Evolutionary conservation across 2,113 vertebrate species (phyloP), one percentile per base, ranked within the genome.

Genomic region (Hucho hucho): DNA sequence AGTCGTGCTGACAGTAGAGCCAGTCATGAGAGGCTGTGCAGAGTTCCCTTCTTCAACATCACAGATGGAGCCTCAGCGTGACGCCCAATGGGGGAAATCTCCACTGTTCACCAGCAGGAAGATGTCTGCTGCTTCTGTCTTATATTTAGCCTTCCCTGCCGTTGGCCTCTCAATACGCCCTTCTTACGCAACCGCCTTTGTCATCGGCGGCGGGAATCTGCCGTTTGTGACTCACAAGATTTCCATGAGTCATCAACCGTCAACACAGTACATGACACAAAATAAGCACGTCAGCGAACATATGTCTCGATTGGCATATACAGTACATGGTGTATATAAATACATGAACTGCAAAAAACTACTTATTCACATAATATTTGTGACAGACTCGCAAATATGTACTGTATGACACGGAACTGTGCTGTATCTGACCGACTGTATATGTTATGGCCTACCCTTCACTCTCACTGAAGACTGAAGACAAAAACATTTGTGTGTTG

Each of bases 111-210:
- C 79, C 76, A 72, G 72, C 81, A 53, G 81, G 81, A 81, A 70
- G 73, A 78, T 43, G 4, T 73, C 79, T 71, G 79, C 70, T 76
- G 78, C 53, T 70, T 49, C 47, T 18, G 69, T 78, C 77, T 84
- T 87, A 87, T 80, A 84, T 85, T 83, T 87, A 87, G 83, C 78
- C 72, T 46, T 59, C 26, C 70, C 3, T 68, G 58, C 79, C 75
- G 61, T 71, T 32, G 80, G 68, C 58, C 6, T 26, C 75, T n/a
- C 67, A 26, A 24, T 22, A 22, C 64, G 6, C 59, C n/a, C 59
- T 63, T 25, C 24, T 29, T 65, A 65, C 12, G 64, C 12, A 65
- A 65, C 12, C 25, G 64, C 25, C 22, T 65, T 64, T 16, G 63
- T 14, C 61, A n/a, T 9, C 26, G 18, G 3, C 4, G 49, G 16